These are phyloP conservation scores for Crossocerus cetratus DNA, from an alignment of 2,888 invertebrate genomes.

Conservation along the genomic window DNA sequence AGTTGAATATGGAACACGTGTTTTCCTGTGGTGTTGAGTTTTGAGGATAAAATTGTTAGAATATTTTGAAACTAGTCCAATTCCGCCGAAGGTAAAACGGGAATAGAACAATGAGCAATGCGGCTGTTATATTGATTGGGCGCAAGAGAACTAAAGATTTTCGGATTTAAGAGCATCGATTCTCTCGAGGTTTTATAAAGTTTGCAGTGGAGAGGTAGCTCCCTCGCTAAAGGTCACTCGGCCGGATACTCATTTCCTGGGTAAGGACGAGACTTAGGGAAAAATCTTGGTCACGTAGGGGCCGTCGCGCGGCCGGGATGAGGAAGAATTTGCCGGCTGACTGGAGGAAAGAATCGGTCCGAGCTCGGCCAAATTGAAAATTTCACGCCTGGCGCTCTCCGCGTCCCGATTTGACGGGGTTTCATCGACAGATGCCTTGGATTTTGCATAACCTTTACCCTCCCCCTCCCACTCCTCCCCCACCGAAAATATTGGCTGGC, in stretches of 20 bases:
- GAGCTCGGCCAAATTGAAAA: conserved; percentile 58
- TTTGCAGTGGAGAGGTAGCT: too few relatives aligned
- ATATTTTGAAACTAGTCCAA: too few relatives aligned
- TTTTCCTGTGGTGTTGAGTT: too few relatives aligned
- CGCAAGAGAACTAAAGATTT: too few relatives aligned
- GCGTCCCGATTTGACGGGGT: conserved; percentile 44
- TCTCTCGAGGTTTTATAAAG: too few relatives aligned
- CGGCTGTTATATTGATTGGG: too few relatives aligned
- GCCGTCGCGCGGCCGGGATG: conserved; percentile 17
- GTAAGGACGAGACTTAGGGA: not conserved
- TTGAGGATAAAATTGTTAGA: too few relatives aligned
- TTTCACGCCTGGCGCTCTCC: conserved; percentile 59
- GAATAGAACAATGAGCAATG: too few relatives aligned
- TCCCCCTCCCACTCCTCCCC: too few relatives aligned
- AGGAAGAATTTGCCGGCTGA: conserved; percentile 40
- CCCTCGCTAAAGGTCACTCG: not conserved
- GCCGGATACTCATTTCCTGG: not conserved
- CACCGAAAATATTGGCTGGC: conserved; percentile 45
- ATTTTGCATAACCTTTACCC: conserved; percentile 59
- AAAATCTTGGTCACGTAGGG: conserved; percentile 15
- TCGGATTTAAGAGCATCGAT: too few relatives aligned
- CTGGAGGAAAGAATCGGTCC: conserved; percentile 20
- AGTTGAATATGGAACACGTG: too few relatives aligned
- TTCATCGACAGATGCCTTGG: conserved; percentile 59
- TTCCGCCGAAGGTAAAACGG: too few relatives aligned